Evolutionary conservation across 2,888 invertebrate species (phyloP).

Genomic region (Meloe dianella): DNA sequence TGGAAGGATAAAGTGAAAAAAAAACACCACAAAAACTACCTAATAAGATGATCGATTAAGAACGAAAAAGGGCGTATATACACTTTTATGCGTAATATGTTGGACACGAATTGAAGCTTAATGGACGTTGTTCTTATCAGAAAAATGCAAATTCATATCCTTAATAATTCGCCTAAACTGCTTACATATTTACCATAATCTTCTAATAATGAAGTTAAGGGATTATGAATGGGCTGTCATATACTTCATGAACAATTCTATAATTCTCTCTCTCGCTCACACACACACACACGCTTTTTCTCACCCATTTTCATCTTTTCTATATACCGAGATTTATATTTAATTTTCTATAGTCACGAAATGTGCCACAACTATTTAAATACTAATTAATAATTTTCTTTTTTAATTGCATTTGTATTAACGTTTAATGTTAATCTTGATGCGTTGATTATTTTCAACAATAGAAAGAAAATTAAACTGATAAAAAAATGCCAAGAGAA

Average conservation of each 20-base stretch:
- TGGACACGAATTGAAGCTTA: conserved; percentile 46
- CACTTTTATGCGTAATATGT: conserved; percentile 5
- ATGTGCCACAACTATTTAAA: conserved; percentile 49
- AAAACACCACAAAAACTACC: conserved; percentile 35
- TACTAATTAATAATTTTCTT: conserved; percentile 47
- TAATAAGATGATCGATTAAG: conserved; percentile 45
- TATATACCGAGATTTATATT: conserved; percentile 40
- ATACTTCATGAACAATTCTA: conserved; percentile 44
- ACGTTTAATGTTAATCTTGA: background rate
- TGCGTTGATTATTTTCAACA: background rate
- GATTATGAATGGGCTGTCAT: conserved; percentile 56
- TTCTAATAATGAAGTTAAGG: conserved; percentile 53
- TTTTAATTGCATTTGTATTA: conserved; percentile 27
- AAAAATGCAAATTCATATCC: conserved; percentile 54
- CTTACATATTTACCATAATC: conserved; percentile 53
- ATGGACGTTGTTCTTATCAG: conserved; percentile 50
- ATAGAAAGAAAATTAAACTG: background rate
- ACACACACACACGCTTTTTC: too few relatives aligned
- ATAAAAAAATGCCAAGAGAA: background rate
- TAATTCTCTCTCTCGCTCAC: background rate
- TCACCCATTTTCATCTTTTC: background rate
- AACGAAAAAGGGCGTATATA: conserved; percentile 32
- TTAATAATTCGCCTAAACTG: conserved; percentile 47
- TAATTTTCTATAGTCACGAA: conserved; percentile 50
- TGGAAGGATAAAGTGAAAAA: background rate